Evolutionary conservation across 2,888 invertebrate genomes (phyloP).

Genomic region (Cyaniris semiargus): DNA sequence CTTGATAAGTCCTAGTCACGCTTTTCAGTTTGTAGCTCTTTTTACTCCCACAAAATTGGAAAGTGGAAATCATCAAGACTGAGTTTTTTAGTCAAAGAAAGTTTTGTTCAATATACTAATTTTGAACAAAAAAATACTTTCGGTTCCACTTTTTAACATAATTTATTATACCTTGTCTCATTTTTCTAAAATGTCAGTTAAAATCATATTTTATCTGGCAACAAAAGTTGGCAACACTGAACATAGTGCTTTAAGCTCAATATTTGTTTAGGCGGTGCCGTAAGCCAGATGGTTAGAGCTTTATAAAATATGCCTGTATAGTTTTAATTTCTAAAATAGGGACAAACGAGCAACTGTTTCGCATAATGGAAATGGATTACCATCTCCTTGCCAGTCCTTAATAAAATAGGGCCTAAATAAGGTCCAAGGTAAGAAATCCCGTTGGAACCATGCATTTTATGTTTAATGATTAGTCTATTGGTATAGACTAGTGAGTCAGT

Average conservation of each 20-base stretch:
- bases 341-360: background rate
- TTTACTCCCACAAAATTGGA: no score
- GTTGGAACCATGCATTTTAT: background rate
- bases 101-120: no score
- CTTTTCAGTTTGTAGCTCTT: no score
- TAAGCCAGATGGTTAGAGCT: slow-evolving; percentile 10
- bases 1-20: no score
- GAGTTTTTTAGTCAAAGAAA: no score
- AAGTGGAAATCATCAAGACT: no score
- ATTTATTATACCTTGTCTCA: no score
- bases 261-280: background rate
- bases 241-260: slow-evolving; percentile 10
- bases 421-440: background rate
- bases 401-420: no score
- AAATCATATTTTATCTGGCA: background rate
- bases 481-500: background rate
- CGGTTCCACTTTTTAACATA: no score
- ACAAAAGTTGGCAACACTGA: slow-evolving; percentile 1
- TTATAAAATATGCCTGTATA: background rate
- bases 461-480: background rate
- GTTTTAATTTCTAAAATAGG: background rate
- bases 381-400: background rate
- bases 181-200: no score
- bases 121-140: no score
- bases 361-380: background rate